Conservation (phyloP, 2,888 invertebrate genomes). For the Acanthacorydalis orientalis region DNA sequence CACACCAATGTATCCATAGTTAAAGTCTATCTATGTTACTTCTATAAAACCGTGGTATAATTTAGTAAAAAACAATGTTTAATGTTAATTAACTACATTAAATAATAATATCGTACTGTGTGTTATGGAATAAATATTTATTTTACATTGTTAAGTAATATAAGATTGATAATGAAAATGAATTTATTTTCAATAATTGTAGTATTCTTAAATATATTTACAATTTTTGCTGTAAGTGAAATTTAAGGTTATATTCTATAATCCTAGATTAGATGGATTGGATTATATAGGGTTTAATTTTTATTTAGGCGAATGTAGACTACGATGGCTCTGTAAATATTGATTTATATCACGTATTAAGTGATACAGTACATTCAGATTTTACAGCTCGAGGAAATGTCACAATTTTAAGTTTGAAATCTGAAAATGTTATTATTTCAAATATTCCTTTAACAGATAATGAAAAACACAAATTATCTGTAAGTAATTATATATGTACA, state of each 20-base stretch:
- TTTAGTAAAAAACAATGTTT: too few species aligned
- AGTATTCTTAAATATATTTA: neutral
- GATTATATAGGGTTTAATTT: neutral
- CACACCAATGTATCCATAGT: too few species aligned
- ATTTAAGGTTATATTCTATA: neutral
- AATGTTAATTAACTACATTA: too few species aligned
- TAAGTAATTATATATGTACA: neutral
- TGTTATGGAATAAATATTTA: too few species aligned
- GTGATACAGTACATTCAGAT: slow-evolving; percentile 29
- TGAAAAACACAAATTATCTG: slow-evolving; percentile 20
- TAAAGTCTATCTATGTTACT: too few species aligned
- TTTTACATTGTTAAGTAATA: too few species aligned
- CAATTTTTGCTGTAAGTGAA: neutral
- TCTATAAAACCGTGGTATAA: too few species aligned
- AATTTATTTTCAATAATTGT: neutral
- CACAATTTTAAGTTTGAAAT: slow-evolving; percentile 49
- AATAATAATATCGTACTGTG: too few species aligned
- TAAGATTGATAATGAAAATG: too few species aligned
- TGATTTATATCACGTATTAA: slow-evolving; percentile 50
- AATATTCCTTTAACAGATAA: slow-evolving; percentile 39
- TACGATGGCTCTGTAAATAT: slow-evolving; percentile 60
- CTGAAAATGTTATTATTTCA: slow-evolving; percentile 41
- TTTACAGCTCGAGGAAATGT: slow-evolving; percentile 53
- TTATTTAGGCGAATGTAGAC: slow-evolving; percentile 39
- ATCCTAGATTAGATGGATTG: neutral